These are phyloP conservation scores for Coregonus suidteri DNA, from an alignment of 2,797 vertebrate species.

Conservation along the genomic window DNA sequence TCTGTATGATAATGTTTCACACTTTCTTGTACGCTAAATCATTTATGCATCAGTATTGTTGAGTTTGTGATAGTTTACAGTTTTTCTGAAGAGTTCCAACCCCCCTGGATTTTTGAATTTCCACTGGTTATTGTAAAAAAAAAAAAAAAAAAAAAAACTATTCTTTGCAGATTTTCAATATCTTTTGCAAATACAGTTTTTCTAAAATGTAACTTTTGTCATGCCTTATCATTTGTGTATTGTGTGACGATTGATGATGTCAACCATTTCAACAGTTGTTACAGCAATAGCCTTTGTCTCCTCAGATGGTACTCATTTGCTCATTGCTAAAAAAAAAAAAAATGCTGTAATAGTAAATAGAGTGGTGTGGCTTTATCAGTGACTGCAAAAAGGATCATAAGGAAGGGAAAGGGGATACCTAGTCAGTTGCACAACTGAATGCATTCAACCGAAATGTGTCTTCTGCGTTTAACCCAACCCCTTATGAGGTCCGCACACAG, in stretches of 20 bases:
- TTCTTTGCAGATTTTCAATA: constrained; percentile 11
- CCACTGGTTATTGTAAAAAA: constrained; percentile 11
- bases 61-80: constrained; percentile 14
- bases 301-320: background rate
- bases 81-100: constrained; percentile 1
- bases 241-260: background rate
- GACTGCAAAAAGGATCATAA: too few species aligned
- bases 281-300: background rate
- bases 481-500: too few species aligned
- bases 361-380: background rate
- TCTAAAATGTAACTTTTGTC: constrained; percentile 10
- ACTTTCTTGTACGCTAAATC: background rate
- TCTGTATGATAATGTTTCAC: constrained; percentile 1
- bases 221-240: background rate
- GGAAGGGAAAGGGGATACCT: background rate
- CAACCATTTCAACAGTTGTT: background rate
- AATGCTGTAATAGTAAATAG: background rate
- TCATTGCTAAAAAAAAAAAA: background rate
- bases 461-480: too few species aligned
- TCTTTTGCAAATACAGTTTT: constrained; percentile 51
- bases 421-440: too few species aligned
- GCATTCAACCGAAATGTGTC: too few species aligned
- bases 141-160: constrained; percentile 9
- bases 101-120: constrained; percentile 7
- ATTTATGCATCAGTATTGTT: constrained; percentile 29